These are phyloP conservation scores for Rhinatrema bivittatum DNA, from an alignment of 2,797 vertebrate genomes.

Conservation along the genomic window DNA sequence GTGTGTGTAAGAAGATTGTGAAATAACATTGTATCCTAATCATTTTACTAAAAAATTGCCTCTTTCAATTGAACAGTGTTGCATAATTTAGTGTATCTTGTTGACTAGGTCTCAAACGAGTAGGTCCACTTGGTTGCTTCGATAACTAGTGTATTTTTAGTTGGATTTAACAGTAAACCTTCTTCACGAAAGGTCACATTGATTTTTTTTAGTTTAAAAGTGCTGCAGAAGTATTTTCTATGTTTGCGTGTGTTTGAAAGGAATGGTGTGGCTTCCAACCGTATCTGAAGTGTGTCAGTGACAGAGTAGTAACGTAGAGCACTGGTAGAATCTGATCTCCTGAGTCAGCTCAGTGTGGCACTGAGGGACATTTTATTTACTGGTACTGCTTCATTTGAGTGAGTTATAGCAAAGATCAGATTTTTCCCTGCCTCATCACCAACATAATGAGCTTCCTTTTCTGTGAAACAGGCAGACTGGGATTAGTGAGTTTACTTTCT, in stretches of 20 bases:
- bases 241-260: no score
- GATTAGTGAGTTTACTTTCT: no score
- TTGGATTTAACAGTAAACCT: slow-evolving; percentile 60
- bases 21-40: slow-evolving; percentile 2
- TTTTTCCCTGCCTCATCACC: no score
- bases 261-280: no score
- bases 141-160: slow-evolving; percentile 66
- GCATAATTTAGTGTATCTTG: slow-evolving; percentile 8
- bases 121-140: slow-evolving; percentile 57
- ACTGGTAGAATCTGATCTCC: not conserved
- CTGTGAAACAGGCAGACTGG: no score
- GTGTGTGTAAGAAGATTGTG: no score
- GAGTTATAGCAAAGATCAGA: no score
- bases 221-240: no score
- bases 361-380: no score
- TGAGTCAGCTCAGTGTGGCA: no score
- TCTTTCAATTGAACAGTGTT: slow-evolving; percentile 10
- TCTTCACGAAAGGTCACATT: slow-evolving; percentile 60
- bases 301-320: not conserved
- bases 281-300: not conserved
- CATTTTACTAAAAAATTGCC: not conserved
- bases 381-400: no score
- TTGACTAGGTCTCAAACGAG: slow-evolving; percentile 27
- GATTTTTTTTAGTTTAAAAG: slow-evolving; percentile 42
- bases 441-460: no score